Evolutionary conservation across 1,140 invertebrate genomes (phyloP).

Genomic region (Calycopis cecrops): DNA sequence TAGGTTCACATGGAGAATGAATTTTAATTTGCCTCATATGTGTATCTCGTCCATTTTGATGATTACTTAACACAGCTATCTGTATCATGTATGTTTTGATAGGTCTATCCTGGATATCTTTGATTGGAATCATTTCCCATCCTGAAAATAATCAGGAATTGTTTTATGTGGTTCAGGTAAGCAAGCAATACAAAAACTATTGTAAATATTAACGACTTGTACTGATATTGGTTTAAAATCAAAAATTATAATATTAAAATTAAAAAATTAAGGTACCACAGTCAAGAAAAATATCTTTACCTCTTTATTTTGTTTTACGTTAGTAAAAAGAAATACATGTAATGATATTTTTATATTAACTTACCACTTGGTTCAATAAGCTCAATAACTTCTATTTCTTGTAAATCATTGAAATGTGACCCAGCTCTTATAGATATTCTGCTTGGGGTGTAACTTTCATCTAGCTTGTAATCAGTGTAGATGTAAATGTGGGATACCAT

Average conservation of each 20-base stretch:
- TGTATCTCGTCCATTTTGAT: constrained; percentile 98
- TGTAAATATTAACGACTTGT: too few relatives aligned
- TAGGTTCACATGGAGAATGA: constrained; percentile 91
- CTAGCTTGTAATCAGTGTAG: constrained; percentile 97
- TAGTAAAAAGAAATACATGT: constrained; percentile 11
- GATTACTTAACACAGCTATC: constrained; percentile 97
- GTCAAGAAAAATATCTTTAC: too few relatives aligned
- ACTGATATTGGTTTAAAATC: too few relatives aligned
- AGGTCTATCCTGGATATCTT: constrained; percentile 90
- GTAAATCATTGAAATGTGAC: constrained; percentile 98
- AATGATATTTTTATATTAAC: constrained; percentile 11
- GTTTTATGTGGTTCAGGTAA: constrained; percentile 1
- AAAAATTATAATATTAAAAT: too few relatives aligned
- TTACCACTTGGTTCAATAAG: constrained; percentile 90
- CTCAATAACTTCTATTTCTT: constrained; percentile 96
- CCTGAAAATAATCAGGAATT: constrained; percentile 73
- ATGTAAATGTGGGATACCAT: constrained; percentile 96
- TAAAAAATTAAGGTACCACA: too few relatives aligned
- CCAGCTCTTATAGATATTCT: constrained; percentile 96
- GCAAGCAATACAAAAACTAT: constrained; percentile 1
- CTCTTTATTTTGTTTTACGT: too few relatives aligned
- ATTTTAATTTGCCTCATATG: constrained; percentile 98
- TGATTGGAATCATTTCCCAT: constrained; percentile 95
- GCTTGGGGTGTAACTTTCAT: constrained; percentile 99
- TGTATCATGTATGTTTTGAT: constrained; percentile 97